Evolutionary conservation across 2,888 invertebrate species (phyloP).

Genomic region (Chironomus riparius): DNA sequence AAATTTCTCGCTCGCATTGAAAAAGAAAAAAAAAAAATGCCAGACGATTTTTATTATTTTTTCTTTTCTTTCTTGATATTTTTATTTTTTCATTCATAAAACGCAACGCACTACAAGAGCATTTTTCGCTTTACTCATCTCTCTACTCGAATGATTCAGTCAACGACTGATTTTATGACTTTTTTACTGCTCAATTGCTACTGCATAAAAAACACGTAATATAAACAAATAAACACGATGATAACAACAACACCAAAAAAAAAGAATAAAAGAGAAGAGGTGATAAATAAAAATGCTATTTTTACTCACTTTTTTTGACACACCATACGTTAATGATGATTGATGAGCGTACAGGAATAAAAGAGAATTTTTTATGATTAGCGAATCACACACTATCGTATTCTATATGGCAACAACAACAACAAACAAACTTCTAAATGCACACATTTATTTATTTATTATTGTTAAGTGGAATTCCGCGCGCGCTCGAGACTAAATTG

Average conservation of each 20-base stretch:
- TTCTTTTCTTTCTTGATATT: background rate
- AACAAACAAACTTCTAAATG: background rate
- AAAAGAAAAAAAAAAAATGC: constrained; percentile 4
- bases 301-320: background rate
- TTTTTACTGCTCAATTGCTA: background rate
- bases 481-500: background rate
- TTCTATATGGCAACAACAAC: background rate
- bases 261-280: background rate
- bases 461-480: background rate
- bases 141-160: background rate
- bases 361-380: background rate
- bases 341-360: background rate
- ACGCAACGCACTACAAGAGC: background rate
- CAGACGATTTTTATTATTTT: constrained; percentile 24
- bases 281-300: background rate
- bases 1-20: background rate
- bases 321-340: background rate
- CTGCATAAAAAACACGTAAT: background rate
- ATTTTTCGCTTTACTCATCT: background rate
- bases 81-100: background rate
- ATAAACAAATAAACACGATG: background rate
- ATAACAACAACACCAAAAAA: background rate
- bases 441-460: background rate
- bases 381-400: background rate
- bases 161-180: constrained; percentile 18